Percentiles rank a stretch among this genome's conserved stretches.
These are phyloP conservation scores for Tarsius wallacei DNA, from an alignment of 2,797 vertebrate species.

Conservation along the genomic window DNA sequence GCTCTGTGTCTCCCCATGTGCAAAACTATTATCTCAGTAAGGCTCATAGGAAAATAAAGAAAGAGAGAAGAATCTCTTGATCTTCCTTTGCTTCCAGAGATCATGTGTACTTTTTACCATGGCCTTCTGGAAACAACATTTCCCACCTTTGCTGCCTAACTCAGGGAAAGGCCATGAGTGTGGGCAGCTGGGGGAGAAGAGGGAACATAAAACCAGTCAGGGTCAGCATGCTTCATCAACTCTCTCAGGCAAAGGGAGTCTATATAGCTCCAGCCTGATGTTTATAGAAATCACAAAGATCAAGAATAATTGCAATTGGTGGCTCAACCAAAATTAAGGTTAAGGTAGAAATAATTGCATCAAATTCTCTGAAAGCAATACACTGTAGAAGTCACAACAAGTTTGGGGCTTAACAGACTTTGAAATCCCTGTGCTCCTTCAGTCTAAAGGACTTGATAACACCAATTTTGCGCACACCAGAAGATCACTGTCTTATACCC, in stretches of 20 bases:
- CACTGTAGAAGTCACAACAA: constrained; percentile 76
- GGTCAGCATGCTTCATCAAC: neutral
- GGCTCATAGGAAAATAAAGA: neutral
- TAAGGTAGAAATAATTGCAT: constrained; percentile 71
- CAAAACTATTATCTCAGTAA: neutral
- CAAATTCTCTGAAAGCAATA: constrained; percentile 70
- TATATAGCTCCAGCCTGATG: neutral
- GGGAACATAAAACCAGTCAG: too few species aligned
- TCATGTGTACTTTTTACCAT: neutral
- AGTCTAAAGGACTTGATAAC: neutral
- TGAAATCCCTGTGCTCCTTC: rapidly evolving
- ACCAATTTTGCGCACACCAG: neutral
- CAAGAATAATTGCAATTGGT: neutral
- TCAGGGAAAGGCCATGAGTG: neutral
- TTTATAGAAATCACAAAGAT: neutral
- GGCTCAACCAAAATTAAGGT: constrained; percentile 75
- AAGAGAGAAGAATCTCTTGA: neutral
- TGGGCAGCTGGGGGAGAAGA: neutral
- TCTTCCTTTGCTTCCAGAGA: neutral
- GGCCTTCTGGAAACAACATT: neutral
- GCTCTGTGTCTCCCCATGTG: neutral
- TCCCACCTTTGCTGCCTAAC: neutral
- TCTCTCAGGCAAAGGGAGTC: neutral
- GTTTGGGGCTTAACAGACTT: constrained; percentile 39
- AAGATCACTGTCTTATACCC: neutral